Percentiles rank a stretch among this genome's conserved stretches.
phyloP scores from a whole-genome alignment of 2,888 invertebrate species.

The Resseliella maxima region DNA sequence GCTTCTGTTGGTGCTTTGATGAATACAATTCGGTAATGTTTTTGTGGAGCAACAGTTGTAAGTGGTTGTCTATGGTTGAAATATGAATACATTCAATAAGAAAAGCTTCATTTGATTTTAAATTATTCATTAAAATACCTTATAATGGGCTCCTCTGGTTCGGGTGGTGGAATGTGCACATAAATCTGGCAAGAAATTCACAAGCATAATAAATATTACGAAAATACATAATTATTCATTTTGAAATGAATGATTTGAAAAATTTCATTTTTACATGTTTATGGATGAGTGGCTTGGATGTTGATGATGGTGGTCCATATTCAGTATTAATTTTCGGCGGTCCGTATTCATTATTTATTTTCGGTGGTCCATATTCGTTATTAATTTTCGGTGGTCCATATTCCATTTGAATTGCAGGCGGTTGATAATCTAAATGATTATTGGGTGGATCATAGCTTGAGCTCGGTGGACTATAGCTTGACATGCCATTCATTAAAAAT shows the following conservation, averaged over 20 bases:
- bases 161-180: slow-evolving; percentile 28
- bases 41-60: slow-evolving; percentile 38
- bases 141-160: not conserved
- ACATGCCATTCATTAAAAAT: not conserved
- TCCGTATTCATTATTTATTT: not conserved
- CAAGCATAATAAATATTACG: too few species aligned
- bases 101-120: not conserved
- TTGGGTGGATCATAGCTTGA: not conserved
- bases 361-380: slow-evolving; percentile 32
- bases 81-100: too few species aligned
- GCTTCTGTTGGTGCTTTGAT: slow-evolving; percentile 55
- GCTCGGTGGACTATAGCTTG: slow-evolving; percentile 22
- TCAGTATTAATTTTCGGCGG: not conserved
- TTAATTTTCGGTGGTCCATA: not conserved
- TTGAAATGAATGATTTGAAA: not conserved
- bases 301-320: slow-evolving; percentile 33
- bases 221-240: too few species aligned
- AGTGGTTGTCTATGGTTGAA: not conserved
- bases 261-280: too few species aligned
- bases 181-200: not conserved
- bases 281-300: slow-evolving; percentile 22
- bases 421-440: not conserved
- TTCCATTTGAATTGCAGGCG: not conserved
- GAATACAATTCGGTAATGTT: slow-evolving; percentile 56
- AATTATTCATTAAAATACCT: not conserved